These are phyloP conservation scores for Apteryx owenii DNA, from an alignment of 2,113 vertebrate genomes.

Conservation along the genomic window DNA sequence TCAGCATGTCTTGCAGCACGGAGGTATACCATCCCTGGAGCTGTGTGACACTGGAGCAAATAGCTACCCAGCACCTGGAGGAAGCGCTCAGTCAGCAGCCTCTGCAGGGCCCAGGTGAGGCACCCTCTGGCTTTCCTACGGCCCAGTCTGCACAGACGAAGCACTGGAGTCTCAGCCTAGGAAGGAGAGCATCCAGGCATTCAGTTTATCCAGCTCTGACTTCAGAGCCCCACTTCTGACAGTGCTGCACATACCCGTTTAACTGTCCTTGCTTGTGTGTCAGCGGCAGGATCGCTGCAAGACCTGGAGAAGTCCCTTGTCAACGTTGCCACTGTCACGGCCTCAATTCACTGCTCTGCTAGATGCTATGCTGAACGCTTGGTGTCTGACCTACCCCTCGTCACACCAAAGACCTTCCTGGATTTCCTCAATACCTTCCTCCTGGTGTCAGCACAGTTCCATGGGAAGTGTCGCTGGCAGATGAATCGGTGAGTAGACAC, in stretches of 20 bases:
- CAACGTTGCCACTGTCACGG: constrained; percentile 74
- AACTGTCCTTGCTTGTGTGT: background rate
- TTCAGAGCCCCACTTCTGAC: background rate
- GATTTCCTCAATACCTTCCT: constrained; percentile 78
- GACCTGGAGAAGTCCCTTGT: background rate
- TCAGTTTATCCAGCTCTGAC: too few species aligned
- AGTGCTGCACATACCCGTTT: background rate
- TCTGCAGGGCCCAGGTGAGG: background rate
- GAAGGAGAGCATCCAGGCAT: too few species aligned
- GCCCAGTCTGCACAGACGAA: too few species aligned
- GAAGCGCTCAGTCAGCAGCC: background rate
- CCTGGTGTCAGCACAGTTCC: constrained; percentile 51
- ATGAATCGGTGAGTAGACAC: constrained; percentile 69
- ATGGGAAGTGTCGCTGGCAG: constrained; percentile 3
- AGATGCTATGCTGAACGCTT: constrained; percentile 69
- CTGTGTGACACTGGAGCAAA: constrained; percentile 62
- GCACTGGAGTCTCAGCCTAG: too few species aligned
- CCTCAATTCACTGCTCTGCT: constrained; percentile 81
- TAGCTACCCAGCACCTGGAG: constrained; percentile 71
- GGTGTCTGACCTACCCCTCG: constrained; percentile 66
- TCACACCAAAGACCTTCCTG: constrained; percentile 78
- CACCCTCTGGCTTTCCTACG: too few species aligned
- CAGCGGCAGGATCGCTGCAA: background rate
- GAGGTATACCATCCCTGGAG: constrained; percentile 84
- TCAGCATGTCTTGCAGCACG: constrained; percentile 74